Conservation (phyloP, 64 coral and sea anemone species). For the Montipora foliosa region DNA sequence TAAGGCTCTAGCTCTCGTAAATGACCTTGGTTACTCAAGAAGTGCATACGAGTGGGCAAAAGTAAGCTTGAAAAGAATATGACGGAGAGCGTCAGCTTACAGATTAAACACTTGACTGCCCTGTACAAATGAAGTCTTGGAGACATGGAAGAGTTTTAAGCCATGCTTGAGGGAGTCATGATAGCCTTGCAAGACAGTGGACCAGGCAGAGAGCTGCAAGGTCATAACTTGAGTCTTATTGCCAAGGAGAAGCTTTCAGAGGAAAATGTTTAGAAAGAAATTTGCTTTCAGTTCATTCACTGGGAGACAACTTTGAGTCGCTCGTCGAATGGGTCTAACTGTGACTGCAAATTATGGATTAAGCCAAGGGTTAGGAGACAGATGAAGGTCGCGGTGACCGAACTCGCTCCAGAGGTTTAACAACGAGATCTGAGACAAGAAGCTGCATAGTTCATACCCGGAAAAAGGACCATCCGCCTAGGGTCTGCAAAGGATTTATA, state of each 20-base stretch:
- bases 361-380: constrained; percentile 40
- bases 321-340: constrained; percentile 52
- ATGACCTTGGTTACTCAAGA: constrained; percentile 23
- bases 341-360: constrained; percentile 47
- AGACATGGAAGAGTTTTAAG: constrained; percentile 54
- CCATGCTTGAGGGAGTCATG: constrained; percentile 24
- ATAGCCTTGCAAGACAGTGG: constrained; percentile 51
- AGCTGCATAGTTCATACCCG: constrained; percentile 37
- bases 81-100: constrained; percentile 36
- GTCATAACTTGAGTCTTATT: constrained; percentile 52
- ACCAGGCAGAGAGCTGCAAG: constrained; percentile 40
- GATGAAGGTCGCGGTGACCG: not conserved
- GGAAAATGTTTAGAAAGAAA: constrained; percentile 60
- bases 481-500: too few relatives aligned
- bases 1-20: constrained; percentile 42
- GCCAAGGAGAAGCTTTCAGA: constrained; percentile 66
- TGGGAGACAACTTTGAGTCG: constrained; percentile 40
- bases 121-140: constrained; percentile 48
- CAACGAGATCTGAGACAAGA: constrained; percentile 10
- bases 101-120: constrained; percentile 61
- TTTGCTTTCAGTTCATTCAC: constrained; percentile 40
- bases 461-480: constrained; percentile 15
- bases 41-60: constrained; percentile 65
- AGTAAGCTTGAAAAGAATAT: constrained; percentile 49
- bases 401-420: constrained; percentile 5